Base-by-base conservation (phyloP, 2,888 invertebrate genomes). In the Hypselothyrea guttata region DNA sequence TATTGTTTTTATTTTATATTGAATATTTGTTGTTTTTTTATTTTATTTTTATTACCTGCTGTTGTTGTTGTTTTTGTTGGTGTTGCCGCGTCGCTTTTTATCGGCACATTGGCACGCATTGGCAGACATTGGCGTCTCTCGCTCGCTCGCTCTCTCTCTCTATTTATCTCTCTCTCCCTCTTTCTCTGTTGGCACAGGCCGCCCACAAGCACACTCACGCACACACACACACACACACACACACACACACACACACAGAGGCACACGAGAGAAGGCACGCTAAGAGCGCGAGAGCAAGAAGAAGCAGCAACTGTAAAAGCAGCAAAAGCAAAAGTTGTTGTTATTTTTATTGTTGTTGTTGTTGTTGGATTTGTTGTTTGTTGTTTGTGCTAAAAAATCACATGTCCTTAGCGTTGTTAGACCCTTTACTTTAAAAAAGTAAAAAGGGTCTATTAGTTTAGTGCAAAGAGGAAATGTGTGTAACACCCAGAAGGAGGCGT, bases 81-180 rank as follows among this genome's bases (percentile, higher is more conserved):
- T 72, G 59, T 56, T 58, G 45, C 44, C 38, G 47, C 40, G 45
- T 40, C 54, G 18, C 44, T 48, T 59, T 48, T 49, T 55, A 49
- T 70, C 66, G 55, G 74, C 77, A 73, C 77, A 70, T 65, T 40
- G 47, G 58, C 58, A 48, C 38, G 33, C 47, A 54, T 54, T 54
- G 28, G 52, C 52, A 37, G 45, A 27, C 41, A 15, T 16, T 7
- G 27, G 16, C 30, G 37, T 5, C 40, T 46, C 16, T n/a, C n/a
- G n/a, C n/a, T n/a, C n/a, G n/a, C n/a, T n/a, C n/a, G n/a, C n/a
- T n/a, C n/a, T n/a, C n/a, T n/a, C n/a, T n/a, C n/a, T n/a, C n/a
- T n/a, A n/a, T n/a, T n/a, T n/a, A n/a, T n/a, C n/a, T n/a, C n/a
- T n/a, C n/a, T n/a, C n/a, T n/a, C n/a, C n/a, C n/a, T n/a, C n/a